Percentiles rank a stretch among this genome's conserved stretches.
Evolutionary conservation across 1,140 invertebrate genomes (phyloP).

Genomic region (Rhopalosiphum padi): DNA sequence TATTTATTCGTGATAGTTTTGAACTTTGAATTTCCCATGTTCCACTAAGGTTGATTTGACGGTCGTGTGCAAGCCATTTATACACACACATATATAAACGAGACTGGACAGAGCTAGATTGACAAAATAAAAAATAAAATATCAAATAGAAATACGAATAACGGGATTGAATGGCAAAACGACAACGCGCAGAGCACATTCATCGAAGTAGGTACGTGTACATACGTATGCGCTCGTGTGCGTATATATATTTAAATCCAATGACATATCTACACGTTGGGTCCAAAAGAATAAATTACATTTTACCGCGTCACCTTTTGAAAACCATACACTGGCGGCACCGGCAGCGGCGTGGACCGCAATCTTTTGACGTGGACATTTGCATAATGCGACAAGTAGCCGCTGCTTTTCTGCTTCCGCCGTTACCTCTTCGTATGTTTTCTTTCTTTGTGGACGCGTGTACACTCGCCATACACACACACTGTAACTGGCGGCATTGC

Average conservation of each 20-base stretch:
- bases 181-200: background rate
- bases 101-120: background rate
- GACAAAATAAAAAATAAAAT: conserved; percentile 17
- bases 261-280: conserved; percentile 32
- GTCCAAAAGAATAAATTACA: conserved; percentile 46
- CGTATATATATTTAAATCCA: conserved; percentile 23
- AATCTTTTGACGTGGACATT: conserved; percentile 48
- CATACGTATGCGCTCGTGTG: background rate
- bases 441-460: background rate
- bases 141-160: conserved; percentile 31
- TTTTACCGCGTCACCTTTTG: conserved; percentile 55
- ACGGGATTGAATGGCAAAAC: conserved; percentile 14
- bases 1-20: background rate
- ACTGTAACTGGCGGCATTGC: background rate
- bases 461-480: background rate
- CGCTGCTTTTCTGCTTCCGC: conserved; percentile 15
- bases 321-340: conserved; percentile 18
- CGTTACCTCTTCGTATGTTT: background rate
- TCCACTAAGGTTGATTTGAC: background rate
- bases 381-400: conserved; percentile 53
- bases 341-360: conserved; percentile 1
- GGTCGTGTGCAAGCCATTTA: background rate
- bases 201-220: background rate
- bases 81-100: background rate
- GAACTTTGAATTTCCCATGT: conserved; percentile 33